These are phyloP conservation scores for Drosophila malerkotliana DNA, from an alignment of 1,140 invertebrate species.

Conservation along the genomic window DNA sequence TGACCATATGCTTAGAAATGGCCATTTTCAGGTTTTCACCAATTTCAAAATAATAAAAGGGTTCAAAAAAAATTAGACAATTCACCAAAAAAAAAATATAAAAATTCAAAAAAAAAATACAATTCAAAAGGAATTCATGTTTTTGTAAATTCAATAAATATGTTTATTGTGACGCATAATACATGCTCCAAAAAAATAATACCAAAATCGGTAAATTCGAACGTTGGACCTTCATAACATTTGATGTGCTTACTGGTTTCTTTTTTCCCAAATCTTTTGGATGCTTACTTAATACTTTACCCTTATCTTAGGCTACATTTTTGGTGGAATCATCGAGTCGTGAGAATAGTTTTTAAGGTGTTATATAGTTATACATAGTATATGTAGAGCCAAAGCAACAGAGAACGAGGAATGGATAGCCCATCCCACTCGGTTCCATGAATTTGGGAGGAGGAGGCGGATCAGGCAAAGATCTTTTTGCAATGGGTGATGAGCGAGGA, in stretches of 20 bases:
- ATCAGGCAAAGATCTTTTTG: conserved; percentile 69
- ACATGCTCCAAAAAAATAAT: conserved; percentile 30
- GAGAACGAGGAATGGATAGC: background rate
- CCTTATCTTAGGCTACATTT: conserved; percentile 46
- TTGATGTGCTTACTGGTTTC: conserved; percentile 34
- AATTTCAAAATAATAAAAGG: too few species aligned
- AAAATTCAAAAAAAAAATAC: too few species aligned
- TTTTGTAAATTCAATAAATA: conserved; percentile 6
- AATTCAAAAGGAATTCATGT: background rate
- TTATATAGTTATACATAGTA: too few species aligned
- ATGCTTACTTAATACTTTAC: background rate
- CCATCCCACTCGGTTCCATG: background rate
- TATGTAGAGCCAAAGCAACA: background rate
- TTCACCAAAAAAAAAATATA: too few species aligned
- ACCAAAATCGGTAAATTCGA: conserved; percentile 49
- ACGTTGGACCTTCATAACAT: conserved; percentile 35
- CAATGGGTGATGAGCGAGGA: conserved; percentile 85
- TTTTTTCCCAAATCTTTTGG: conserved; percentile 12
- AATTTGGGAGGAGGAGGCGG: background rate
- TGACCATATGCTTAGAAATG: background rate
- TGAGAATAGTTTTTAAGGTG: conserved; percentile 9
- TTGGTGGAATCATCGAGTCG: conserved; percentile 44
- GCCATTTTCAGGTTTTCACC: too few species aligned
- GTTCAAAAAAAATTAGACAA: too few species aligned
- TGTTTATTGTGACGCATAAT: conserved; percentile 43